Percentiles rank a stretch among this genome's conserved stretches.
phyloP scores from a whole-genome alignment of 2,888 invertebrate genomes.

The Zygothrica quintamaculata region DNA sequence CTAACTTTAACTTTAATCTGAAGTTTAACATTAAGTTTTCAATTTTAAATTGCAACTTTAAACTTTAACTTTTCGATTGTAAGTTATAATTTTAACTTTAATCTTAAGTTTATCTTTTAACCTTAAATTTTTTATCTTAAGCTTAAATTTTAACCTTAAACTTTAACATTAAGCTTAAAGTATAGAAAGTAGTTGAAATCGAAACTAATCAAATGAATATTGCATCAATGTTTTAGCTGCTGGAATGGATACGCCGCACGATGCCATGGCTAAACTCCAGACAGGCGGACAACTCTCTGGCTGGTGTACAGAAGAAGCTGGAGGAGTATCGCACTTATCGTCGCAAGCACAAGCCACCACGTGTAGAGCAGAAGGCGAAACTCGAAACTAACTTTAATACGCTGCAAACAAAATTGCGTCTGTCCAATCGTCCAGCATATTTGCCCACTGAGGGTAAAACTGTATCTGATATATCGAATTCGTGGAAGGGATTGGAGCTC shows the following conservation, averaged over 20 bases:
- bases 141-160: too few relatives aligned
- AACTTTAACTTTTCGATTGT: too few relatives aligned
- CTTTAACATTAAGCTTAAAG: too few relatives aligned
- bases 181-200: too few relatives aligned
- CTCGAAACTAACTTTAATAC: slow-evolving; percentile 99
- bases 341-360: slow-evolving; percentile 99
- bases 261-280: slow-evolving; percentile 99
- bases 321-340: slow-evolving; percentile 99
- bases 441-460: slow-evolving; percentile 99
- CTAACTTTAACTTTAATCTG: too few relatives aligned
- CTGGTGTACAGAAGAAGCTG: slow-evolving; percentile 98
- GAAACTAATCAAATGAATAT: too few relatives aligned
- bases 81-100: too few relatives aligned
- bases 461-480: slow-evolving; percentile 99
- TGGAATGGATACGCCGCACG: slow-evolving; percentile 99
- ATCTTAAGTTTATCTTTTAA: too few relatives aligned
- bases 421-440: slow-evolving; percentile 99
- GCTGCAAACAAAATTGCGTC: slow-evolving; percentile 98
- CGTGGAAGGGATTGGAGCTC: slow-evolving; percentile 99
- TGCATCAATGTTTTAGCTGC: slow-evolving; percentile 89
- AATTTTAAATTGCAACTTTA: too few relatives aligned
- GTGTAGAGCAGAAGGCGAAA: slow-evolving; percentile 99
- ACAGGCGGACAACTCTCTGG: slow-evolving; percentile 98
- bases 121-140: too few relatives aligned
- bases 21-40: too few relatives aligned